Conservation (phyloP, 2,888 invertebrate genomes). For the Elgonia sp. region DNA sequence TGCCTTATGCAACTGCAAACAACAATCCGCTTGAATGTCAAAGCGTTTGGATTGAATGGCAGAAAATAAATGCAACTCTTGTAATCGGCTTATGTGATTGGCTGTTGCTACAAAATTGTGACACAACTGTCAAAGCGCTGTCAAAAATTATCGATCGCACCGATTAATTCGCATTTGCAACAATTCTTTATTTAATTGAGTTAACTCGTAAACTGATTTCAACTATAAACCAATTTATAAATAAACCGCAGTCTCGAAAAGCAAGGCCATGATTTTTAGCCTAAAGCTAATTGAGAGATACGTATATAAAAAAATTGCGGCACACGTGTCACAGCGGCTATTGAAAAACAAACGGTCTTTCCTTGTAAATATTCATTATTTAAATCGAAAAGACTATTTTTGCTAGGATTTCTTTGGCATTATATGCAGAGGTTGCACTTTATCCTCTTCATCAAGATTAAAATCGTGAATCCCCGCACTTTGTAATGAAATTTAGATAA, state of each 20-base stretch:
- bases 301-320: background rate
- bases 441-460: slow-evolving; percentile 7
- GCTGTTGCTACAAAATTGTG: too few species aligned
- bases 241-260: slow-evolving; percentile 45
- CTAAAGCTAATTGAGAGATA: slow-evolving; percentile 60
- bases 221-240: slow-evolving; percentile 40
- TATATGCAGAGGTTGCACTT: background rate
- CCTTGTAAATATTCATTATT: slow-evolving; percentile 68
- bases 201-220: slow-evolving; percentile 67
- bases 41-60: slow-evolving; percentile 2
- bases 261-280: slow-evolving; percentile 70
- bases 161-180: slow-evolving; percentile 5
- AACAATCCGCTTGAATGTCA: slow-evolving; percentile 1
- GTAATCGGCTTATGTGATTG: too few species aligned
- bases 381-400: slow-evolving; percentile 37
- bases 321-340: slow-evolving; percentile 17
- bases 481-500: slow-evolving; percentile 34
- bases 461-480: background rate
- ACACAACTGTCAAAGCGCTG: background rate
- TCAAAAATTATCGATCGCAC: background rate
- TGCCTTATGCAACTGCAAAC: background rate
- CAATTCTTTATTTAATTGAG: slow-evolving; percentile 38
- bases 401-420: slow-evolving; percentile 18
- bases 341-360: slow-evolving; percentile 37
- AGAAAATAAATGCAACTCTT: too few species aligned